phyloP scores from a whole-genome alignment of 2,888 invertebrate genomes.

The Sarcophaga carnaria region DNA sequence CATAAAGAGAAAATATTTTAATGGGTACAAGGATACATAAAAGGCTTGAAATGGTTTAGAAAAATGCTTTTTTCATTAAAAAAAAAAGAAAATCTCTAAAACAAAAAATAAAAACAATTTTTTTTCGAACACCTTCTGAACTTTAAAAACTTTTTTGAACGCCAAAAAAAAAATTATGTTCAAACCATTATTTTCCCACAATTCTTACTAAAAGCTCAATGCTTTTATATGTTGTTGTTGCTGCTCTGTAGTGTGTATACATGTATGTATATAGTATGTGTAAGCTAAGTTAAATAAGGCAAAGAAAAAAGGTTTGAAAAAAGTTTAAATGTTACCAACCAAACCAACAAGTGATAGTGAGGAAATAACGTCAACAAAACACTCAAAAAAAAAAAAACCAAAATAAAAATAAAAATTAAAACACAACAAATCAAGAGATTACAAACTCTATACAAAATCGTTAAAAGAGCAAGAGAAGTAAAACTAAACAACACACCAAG shows the following conservation, averaged over 20 bases:
- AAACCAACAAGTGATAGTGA: conserved; percentile 60
- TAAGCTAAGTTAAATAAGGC: background rate
- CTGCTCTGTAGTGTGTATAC: background rate
- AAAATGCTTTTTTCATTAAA: background rate
- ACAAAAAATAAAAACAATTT: background rate
- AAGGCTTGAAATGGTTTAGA: background rate
- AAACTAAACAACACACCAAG: background rate
- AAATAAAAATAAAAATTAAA: background rate
- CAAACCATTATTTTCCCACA: conserved; percentile 25
- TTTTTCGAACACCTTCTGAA: conserved; percentile 9
- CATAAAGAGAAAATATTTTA: background rate
- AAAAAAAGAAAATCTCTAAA: background rate
- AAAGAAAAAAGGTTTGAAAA: conserved; percentile 11
- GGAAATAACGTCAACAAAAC: conserved; percentile 60
- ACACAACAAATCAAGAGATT: background rate
- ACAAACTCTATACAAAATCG: background rate
- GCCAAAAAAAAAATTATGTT: background rate
- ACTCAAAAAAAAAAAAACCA: background rate
- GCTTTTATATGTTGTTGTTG: background rate
- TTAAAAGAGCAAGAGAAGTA: background rate
- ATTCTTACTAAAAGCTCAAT: conserved; percentile 11
- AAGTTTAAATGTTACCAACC: conserved; percentile 49
- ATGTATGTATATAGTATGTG: background rate
- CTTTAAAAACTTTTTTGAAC: background rate
- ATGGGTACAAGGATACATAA: background rate